A percentile compares a stretch with the other conserved stretches of the same genome.
phyloP scores from a whole-genome alignment of 2,888 invertebrate species.

The Tinea semifulvella region DNA sequence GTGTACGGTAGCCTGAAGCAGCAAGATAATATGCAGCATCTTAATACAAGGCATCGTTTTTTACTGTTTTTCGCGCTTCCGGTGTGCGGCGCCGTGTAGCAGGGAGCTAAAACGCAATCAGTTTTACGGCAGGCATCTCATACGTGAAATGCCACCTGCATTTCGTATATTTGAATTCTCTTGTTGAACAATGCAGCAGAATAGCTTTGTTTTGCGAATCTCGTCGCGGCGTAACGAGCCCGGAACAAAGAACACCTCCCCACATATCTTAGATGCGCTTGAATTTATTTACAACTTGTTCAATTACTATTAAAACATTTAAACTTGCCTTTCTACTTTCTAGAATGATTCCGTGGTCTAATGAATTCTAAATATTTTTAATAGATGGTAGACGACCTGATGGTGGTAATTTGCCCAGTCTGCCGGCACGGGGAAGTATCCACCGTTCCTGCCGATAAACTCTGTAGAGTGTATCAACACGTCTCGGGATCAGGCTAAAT shows the following conservation, averaged over 20 bases:
- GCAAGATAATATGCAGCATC: too few species aligned
- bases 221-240: conserved; percentile 8
- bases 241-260: conserved; percentile 8
- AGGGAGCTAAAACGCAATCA: conserved; percentile 13
- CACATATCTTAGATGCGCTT: conserved; percentile 3
- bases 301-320: too few species aligned
- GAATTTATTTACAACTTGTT: not conserved
- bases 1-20: too few species aligned
- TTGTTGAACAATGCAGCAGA: conserved; percentile 13
- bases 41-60: not conserved
- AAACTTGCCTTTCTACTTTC: too few species aligned
- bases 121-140: conserved; percentile 14
- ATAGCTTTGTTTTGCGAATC: conserved; percentile 13
- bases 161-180: conserved; percentile 14
- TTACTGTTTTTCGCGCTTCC: conserved; percentile 1
- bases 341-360: too few species aligned
- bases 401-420: too few species aligned
- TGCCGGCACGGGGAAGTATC: too few species aligned
- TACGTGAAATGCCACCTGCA: conserved; percentile 14
- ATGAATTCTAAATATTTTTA: too few species aligned
- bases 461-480: too few species aligned
- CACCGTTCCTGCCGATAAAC: too few species aligned
- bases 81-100: not conserved
- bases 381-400: too few species aligned
- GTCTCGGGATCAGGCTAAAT: too few species aligned